phyloP scores from a whole-genome alignment of 2,113 vertebrate species.

The Percopsis transmontana region DNA sequence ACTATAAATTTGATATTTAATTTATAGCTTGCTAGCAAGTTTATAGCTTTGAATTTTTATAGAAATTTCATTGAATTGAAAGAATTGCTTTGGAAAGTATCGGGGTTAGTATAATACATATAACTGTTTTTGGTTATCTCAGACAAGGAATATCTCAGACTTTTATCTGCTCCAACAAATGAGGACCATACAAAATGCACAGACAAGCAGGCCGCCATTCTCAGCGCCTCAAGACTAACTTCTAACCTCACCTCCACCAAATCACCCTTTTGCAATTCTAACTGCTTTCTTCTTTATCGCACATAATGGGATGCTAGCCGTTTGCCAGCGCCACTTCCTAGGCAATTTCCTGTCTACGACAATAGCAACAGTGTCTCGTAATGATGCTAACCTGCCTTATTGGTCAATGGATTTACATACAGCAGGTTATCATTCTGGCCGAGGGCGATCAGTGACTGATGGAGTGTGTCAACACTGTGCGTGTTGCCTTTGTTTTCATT shows the following conservation, averaged over 20 bases:
- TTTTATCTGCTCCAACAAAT: slow-evolving; percentile 28
- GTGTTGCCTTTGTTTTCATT: slow-evolving; percentile 68
- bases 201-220: slow-evolving; percentile 15
- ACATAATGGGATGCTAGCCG: slow-evolving; percentile 54
- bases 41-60: background rate
- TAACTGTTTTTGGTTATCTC: slow-evolving; percentile 35
- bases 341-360: slow-evolving; percentile 47
- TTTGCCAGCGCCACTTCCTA: slow-evolving; percentile 52
- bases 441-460: slow-evolving; percentile 68
- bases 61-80: no score
- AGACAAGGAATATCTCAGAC: slow-evolving; percentile 14
- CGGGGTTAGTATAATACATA: background rate
- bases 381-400: slow-evolving; percentile 64
- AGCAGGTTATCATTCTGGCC: slow-evolving; percentile 62
- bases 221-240: slow-evolving; percentile 27
- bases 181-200: slow-evolving; percentile 28
- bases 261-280: slow-evolving; percentile 57
- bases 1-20: background rate
- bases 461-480: slow-evolving; percentile 63
- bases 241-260: slow-evolving; percentile 28
- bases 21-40: background rate
- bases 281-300: slow-evolving; percentile 34
- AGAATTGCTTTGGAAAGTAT: no score
- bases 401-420: slow-evolving; percentile 71
- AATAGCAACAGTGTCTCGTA: slow-evolving; percentile 52